A percentile compares a stretch with the other conserved stretches of the same genome.
Conservation (phyloP, 1,140 invertebrate species). For the Schlechtendalia chinensis region DNA sequence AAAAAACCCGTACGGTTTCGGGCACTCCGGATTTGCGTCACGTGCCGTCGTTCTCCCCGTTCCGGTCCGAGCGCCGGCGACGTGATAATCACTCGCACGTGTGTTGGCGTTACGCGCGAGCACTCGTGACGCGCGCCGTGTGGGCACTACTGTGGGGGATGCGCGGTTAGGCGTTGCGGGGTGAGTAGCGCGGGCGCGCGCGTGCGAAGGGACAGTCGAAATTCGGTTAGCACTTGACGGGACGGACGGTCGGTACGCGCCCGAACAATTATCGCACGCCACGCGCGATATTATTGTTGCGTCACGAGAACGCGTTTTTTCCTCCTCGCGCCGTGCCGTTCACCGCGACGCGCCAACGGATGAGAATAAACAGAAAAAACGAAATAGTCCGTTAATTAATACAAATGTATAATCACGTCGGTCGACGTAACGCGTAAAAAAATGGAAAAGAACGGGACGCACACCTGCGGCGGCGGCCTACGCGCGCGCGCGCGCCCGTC, state of each 20-base stretch:
- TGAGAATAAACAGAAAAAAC: no score
- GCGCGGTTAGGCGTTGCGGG: no score
- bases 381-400: no score
- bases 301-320: no score
- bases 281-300: background rate
- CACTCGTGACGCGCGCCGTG: background rate
- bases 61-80: background rate
- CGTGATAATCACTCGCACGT: constrained; percentile 49
- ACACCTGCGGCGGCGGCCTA: no score
- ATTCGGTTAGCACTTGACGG: constrained; percentile 48
- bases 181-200: background rate
- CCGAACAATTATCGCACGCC: constrained; percentile 16
- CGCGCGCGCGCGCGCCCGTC: no score
- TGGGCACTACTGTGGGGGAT: no score
- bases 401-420: no score
- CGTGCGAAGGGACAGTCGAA: constrained; percentile 2
- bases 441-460: no score
- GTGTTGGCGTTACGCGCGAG: constrained; percentile 16
- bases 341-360: no score
- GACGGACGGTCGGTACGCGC: constrained; percentile 27
- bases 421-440: no score
- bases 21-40: constrained; percentile 44
- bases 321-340: background rate
- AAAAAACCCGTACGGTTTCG: no score
- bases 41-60: constrained; percentile 41